phyloP scores from a whole-genome alignment of 2,113 vertebrate species.

The Sula dactylatra region DNA sequence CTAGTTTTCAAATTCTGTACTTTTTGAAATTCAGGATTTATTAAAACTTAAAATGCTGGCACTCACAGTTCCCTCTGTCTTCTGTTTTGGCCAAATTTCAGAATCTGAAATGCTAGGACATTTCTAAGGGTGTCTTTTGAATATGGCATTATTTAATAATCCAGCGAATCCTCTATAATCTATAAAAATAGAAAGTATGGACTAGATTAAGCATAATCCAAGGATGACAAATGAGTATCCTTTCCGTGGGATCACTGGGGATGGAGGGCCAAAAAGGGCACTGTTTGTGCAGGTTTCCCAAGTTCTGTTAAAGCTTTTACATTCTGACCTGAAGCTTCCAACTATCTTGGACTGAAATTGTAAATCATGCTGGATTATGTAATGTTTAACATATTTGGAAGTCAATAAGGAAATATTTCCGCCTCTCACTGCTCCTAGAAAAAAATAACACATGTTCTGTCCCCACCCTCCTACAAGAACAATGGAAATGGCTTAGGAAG shows the following conservation, averaged over 20 bases:
- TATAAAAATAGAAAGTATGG: background rate
- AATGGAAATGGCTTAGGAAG: background rate
- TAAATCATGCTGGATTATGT: background rate
- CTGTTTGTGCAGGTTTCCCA: background rate
- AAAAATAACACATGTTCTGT: background rate
- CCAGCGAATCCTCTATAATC: background rate
- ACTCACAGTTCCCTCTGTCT: background rate
- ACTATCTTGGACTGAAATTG: background rate
- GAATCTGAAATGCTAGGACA: background rate
- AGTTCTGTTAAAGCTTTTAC: background rate
- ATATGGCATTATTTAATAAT: background rate
- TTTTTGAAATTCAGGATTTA: background rate
- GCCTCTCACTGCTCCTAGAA: background rate
- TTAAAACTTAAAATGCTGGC: background rate
- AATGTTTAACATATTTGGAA: background rate
- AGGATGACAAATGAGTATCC: background rate
- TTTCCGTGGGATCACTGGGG: background rate
- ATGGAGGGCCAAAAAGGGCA: background rate
- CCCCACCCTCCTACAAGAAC: background rate
- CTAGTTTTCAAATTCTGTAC: background rate
- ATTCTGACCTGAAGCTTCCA: background rate
- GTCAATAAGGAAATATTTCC: background rate
- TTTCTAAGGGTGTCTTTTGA: background rate
- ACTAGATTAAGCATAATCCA: background rate
- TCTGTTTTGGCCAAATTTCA: background rate